Conservation (phyloP, 2,113 vertebrate genomes). For the Coptodon rendalli region DNA sequence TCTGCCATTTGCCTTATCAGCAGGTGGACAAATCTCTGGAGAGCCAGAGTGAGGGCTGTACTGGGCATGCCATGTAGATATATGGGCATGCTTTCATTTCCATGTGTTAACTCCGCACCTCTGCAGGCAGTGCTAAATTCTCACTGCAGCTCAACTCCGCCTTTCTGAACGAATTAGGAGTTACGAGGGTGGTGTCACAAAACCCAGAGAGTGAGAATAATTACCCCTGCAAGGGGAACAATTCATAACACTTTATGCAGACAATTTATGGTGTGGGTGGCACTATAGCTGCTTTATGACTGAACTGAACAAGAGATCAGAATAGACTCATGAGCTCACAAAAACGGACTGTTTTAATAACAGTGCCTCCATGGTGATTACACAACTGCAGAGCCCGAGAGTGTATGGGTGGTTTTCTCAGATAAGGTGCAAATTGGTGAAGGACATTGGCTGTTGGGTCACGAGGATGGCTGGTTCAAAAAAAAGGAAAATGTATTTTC, state of each 20-base stretch:
- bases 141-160: background rate
- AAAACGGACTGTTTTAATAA: conserved; percentile 26
- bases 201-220: conserved; percentile 30
- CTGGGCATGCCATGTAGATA: background rate
- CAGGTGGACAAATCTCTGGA: background rate
- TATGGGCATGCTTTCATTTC: conserved; percentile 1
- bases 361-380: background rate
- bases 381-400: background rate
- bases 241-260: conserved; percentile 42
- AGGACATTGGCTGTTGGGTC: background rate
- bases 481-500: background rate
- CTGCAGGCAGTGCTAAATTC: conserved; percentile 6
- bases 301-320: conserved; percentile 4
- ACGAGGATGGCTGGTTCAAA: background rate
- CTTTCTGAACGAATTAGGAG: conserved; percentile 1
- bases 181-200: conserved; percentile 8
- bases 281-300: conserved; percentile 29
- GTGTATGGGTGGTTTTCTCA: background rate
- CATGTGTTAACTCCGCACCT: conserved; percentile 12
- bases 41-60: background rate
- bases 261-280: conserved; percentile 38
- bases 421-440: conserved; percentile 17
- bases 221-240: conserved; percentile 7
- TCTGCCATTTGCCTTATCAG: conserved; percentile 20
- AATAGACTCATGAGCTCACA: background rate